Base-by-base conservation (phyloP, 2,888 invertebrate species). In the Shargacucullia verbasci region DNA sequence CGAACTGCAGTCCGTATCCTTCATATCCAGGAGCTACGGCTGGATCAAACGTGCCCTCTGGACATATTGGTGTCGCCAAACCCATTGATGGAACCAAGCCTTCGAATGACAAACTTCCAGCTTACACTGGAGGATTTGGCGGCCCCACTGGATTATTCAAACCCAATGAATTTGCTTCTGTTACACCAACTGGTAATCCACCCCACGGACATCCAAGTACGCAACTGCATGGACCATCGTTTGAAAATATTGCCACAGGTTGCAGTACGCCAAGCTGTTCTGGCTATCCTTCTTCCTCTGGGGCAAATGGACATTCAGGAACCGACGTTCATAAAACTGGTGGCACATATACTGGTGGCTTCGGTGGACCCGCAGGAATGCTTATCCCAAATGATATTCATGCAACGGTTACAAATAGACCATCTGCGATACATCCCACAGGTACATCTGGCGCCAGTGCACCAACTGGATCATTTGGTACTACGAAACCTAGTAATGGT, bases 311-410 rank as follows among this genome's bases (percentile, higher is more conserved):
- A 7, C 54, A 39, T 1, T 29, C 61, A 6, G 48, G 53, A 29
- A 27, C 49, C 13, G 47, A 56, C 38, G 53, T 12, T 44, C 38
- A 34, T 12, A 47, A 35, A 27, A 33, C 70, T 14, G 35, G 25
- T 15, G 31, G 27, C 10, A 27, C 47, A 3, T 87, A 87, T 45
- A 77, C 80, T n/a, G 84, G 85, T 45, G 83, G 85, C 0, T 88
- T 88, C 62, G 87, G 86, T 14, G 88, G 82, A 10, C 79, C 84
- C n/a, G 14, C 73, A 45, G 85, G 85, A 29, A 56, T 72, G 44
- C 56, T 76, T 31, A 80, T 73, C 50, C 73, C 75, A 20, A 60
- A 68, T 58, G 71, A 59, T 40, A 38, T 59, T 31, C 60, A 56
- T 29, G 45, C 40, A 37, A 27, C 56, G 60, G 54, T 55, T 14